These are phyloP conservation scores for Musca vetustissima DNA, from an alignment of 1,140 invertebrate species.

Conservation along the genomic window DNA sequence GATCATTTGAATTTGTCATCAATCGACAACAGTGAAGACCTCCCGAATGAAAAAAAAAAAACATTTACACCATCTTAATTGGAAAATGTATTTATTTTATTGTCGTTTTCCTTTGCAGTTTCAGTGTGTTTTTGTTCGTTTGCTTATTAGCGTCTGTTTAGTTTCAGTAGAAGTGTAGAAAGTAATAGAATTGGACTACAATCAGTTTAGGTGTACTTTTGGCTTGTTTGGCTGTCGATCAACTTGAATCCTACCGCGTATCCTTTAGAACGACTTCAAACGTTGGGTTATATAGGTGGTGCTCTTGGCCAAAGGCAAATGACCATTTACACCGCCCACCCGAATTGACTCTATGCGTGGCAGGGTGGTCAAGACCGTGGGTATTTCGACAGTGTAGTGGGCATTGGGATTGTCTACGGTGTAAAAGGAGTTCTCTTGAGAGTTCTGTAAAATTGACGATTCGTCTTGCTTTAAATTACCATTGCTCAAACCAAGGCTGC, in stretches of 20 bases:
- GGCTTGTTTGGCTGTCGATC: no score
- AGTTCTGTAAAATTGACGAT: not conserved
- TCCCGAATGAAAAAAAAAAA: no score
- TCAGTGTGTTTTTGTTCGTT: no score
- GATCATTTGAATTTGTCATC: no score
- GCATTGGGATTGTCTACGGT: conserved; percentile 40
- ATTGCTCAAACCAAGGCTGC: not conserved
- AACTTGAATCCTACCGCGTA: not conserved
- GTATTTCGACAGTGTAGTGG: conserved; percentile 48
- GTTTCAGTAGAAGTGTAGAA: no score
- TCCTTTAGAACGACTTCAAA: conserved; percentile 27
- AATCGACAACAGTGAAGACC: no score
- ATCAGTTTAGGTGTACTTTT: no score
- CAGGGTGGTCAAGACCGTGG: conserved; percentile 41
- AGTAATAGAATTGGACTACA: no score
- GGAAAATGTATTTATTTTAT: no score
- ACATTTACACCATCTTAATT: no score
- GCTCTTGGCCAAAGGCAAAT: conserved; percentile 39
- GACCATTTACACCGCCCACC: conserved; percentile 2
- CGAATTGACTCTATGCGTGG: conserved; percentile 25
- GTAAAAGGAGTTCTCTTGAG: conserved; percentile 37
- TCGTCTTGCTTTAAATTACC: not conserved
- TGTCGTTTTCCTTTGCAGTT: no score
- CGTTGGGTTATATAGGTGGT: conserved; percentile 37
- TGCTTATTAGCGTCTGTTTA: no score